Base-by-base conservation (phyloP, 2,888 invertebrate species). In the Cheilosia urbana region DNA sequence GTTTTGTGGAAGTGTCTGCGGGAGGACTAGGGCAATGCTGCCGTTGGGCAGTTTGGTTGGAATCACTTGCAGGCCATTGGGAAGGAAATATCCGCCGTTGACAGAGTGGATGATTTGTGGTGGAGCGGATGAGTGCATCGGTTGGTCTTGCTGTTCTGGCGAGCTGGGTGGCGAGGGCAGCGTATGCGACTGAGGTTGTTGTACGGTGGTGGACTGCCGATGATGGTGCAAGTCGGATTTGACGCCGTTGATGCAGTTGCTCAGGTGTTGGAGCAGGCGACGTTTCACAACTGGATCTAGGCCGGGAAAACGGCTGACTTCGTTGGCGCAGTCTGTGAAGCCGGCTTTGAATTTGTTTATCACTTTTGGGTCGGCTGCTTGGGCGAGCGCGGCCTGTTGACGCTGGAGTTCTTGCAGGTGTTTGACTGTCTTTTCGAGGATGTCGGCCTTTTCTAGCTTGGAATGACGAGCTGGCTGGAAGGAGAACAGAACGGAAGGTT, bases 371-470 rank as follows among this genome's bases (percentile, higher is more conserved):
- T 98, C 97, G 11, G 96, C 95, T 0, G 96, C 95, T 88, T 96
- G 96, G 27, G 97, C 96, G 88, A 96, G 95, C 9, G 96, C 96
- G 57, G 96, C 93, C 91, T 98, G 98, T 91, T 97, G 97, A 13
- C 97, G 94, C 90, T 98, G 98, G 17, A 98, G 93, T 83, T 96
- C 96, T 91, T 98, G 97, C 63, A 99, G 93, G 91, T 98, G 98
- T 91, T 97, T 97, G 58, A 98, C 98, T 0, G 98, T 98, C 94
- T 98, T 96, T 92, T 98, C 98, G 69, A 98, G 93, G 88, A 98
- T 98, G 92, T 98, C 98, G 0, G 98, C 98, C 91, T 98, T 98
- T 92, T 98, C 98, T 89, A 98, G 93, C 91, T 98, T 98, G 5
- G 97, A 97, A 93, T 98, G 98, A 77, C 98, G 95, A 2, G 97